Evolutionary conservation across 2,888 invertebrate species (phyloP), one percentile per base, ranked within the genome.

Genomic region (Troglohyphantes excavatus): DNA sequence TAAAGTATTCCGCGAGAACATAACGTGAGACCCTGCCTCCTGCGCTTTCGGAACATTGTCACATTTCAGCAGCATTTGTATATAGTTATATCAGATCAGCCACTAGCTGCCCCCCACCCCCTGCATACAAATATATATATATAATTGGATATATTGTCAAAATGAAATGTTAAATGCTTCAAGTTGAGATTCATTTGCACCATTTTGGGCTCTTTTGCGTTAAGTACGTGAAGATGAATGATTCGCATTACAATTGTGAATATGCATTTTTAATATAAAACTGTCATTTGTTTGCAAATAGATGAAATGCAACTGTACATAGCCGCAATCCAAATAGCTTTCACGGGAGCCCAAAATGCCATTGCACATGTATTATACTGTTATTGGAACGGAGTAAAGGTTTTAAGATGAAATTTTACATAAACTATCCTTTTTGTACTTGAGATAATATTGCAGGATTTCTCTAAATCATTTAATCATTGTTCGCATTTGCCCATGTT

Each of bases 1-100:
- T 92, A 92, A 92, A 88, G 84, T 91, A 63, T 92, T 92, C 59
- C 82, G 92, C 21, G 92, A 92, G 29, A 92, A 87, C 39, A 90
- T 92, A 17, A 90, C 91, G 72, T 92, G 91, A 92, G 72, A 63
- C 21, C 33, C 9, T 13, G 17, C 21, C 5, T 17, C 2, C 46
- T 46, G 11, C 11, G 46, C 7, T 39, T 9, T 39, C 27, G 26
- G n/a, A 73, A 9, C 11, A 13, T 63, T 19, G 21, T 39, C 11
- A 19, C 2, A 3, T 1, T 26, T 7, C 29, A 21, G 53, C 6
- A 43, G 9, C 19, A 39, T 43, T 65, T 81, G 81, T 59, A 81
- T 2, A 46, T 33, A 53, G 9, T n/a, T 46, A 61, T 78, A 13
- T 63, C 23, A 39, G 26, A n/a, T 21, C 19, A 43, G 17, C 21